Evolutionary conservation across 64 coral and sea anemone species (phyloP).

Genomic region (Porites lutea): DNA sequence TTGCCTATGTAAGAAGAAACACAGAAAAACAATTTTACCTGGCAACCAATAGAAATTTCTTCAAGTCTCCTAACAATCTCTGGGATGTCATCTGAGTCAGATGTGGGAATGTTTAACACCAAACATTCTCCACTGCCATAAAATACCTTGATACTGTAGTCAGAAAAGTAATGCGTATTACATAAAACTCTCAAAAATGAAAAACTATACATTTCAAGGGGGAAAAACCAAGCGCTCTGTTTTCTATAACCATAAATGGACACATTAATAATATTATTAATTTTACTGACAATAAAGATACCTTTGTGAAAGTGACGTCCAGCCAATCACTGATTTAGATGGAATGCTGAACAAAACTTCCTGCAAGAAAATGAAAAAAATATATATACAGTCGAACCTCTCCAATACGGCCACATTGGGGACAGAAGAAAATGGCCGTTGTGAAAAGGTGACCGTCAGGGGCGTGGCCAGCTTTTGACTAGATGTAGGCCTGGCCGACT

Average conservation of each 20-base stretch:
- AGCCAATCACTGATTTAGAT: constrained; percentile 93
- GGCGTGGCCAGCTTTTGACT: too few relatives aligned
- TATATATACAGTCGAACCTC: not conserved
- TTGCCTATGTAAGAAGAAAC: too few relatives aligned
- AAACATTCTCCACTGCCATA: constrained; percentile 94
- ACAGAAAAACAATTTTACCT: constrained; percentile 57
- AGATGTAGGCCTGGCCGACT: too few relatives aligned
- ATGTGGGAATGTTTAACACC: constrained; percentile 90
- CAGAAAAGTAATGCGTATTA: not conserved
- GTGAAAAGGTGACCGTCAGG: too few relatives aligned
- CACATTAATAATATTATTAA: not conserved
- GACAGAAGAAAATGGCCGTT: too few relatives aligned
- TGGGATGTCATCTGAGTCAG: constrained; percentile 94
- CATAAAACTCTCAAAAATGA: not conserved
- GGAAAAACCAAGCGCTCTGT: not conserved
- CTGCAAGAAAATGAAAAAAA: constrained; percentile 33
- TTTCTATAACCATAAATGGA: not conserved
- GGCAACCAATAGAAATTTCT: constrained; percentile 94
- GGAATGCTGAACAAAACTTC: constrained; percentile 95
- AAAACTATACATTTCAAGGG: not conserved
- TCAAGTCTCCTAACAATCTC: constrained; percentile 93
- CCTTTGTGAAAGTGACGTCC: constrained; percentile 95
- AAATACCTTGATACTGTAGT: constrained; percentile 93
- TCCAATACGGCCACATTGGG: too few relatives aligned
- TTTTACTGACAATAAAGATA: not conserved